Evolutionary conservation across 2,888 invertebrate species (phyloP), one percentile per base, ranked within the genome.

Genomic region (Chromoteleia sp.): DNA sequence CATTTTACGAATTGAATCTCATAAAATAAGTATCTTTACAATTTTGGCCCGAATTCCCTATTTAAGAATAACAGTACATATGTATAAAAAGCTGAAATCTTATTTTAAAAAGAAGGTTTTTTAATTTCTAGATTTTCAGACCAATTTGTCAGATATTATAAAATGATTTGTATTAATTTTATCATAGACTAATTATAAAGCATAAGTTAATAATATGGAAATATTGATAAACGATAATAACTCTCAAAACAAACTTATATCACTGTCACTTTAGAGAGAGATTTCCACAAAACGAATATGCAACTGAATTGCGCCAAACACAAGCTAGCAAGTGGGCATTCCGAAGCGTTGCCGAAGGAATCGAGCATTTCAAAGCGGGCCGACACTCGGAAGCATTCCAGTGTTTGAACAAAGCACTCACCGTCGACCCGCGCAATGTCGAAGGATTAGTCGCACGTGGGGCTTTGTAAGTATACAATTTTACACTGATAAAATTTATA

Each of bases 241-340:
- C 41, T 52, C 33, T 25, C 68, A 80, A 80, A 41, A 43, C 36
- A 54, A 59, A 70, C 17, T 65, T 54, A n/a, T 74, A 52, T 59
- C 43, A 58, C 78, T 76, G 8, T 81, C 36, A 63, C 84, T 90
- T 85, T 88, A 97, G 96, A 88, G 94, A 95, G 85, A 94, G 95
- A 88, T 97, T 97, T 89, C 94, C 96, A 33, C 94, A 95, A 82
- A 93, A 95, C 85, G 98, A 98, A 88, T 97, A 95, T 92, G 96
- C 97, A 39, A 94, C 94, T 86, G 96, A 97, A 91, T 93, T 98
- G 85, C 95, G 98, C 77, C 97, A 97, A 92, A 94, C 95, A 17
- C 98, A 98, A 92, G 97, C 98, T 54, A 96, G 96, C 91, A 97
- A 97, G 92, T 97, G 97, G 97, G 98, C 98, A 0, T 97, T 97